Evolutionary conservation across 2,888 invertebrate genomes (phyloP).

Genomic region (Acanthoscelides obtectus): DNA sequence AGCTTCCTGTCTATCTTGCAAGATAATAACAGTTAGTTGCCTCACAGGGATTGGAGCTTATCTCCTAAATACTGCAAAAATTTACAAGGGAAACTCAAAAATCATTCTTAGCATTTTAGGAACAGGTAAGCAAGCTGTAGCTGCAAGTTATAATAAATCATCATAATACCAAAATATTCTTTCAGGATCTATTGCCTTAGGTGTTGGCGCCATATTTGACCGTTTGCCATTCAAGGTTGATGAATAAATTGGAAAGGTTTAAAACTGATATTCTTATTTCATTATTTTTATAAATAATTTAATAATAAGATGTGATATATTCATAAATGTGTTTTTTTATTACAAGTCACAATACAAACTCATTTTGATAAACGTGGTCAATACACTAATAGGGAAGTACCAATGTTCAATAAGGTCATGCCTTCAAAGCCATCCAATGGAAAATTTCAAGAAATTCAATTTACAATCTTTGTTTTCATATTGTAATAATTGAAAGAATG

Average conservation of each 20-base stretch:
- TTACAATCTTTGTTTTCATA: neutral
- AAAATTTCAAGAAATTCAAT: no score
- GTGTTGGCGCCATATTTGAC: neutral
- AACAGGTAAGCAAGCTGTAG: conserved; percentile 38
- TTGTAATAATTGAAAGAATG: neutral
- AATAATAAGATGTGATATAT: neutral
- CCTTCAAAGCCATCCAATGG: no score
- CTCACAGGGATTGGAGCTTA: conserved; percentile 40
- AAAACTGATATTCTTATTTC: neutral
- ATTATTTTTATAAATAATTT: neutral
- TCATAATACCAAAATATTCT: conserved; percentile 39
- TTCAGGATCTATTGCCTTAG: neutral
- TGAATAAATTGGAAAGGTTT: neutral
- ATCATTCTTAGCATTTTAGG: conserved; percentile 34
- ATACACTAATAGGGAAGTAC: no score
- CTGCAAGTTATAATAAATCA: conserved; percentile 40
- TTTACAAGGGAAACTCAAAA: conserved; percentile 30
- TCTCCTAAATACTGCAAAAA: conserved; percentile 34
- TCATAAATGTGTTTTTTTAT: neutral
- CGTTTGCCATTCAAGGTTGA: neutral
- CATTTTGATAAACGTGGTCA: no score
- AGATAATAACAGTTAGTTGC: conserved; percentile 38
- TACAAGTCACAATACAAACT: no score
- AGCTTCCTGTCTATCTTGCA: conserved; percentile 37
- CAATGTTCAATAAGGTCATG: no score